Percentiles rank a stretch among this genome's conserved stretches.
Conservation (phyloP, 1,140 invertebrate species). For the Tetramorium alpestre region DNA sequence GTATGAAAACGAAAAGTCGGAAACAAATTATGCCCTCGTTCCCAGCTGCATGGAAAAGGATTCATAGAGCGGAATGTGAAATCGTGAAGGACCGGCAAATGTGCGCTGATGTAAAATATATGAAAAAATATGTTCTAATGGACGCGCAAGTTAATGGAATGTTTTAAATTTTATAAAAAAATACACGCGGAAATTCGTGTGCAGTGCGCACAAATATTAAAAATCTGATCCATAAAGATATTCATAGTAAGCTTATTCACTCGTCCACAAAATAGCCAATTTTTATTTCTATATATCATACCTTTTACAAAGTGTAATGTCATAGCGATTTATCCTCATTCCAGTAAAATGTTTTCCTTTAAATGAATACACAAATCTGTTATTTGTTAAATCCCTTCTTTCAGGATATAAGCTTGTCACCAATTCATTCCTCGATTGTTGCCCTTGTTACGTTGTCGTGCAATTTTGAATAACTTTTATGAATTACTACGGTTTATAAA, state of each 20-base stretch:
- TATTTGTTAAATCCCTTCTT: background rate
- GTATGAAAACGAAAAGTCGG: conserved; percentile 48
- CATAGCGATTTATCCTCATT: conserved; percentile 7
- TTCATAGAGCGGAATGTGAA: conserved; percentile 5
- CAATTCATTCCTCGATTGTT: background rate
- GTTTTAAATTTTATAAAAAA: conserved; percentile 29
- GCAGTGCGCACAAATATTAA: background rate
- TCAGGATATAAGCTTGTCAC: background rate
- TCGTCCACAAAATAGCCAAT: background rate
- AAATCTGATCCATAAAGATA: conserved; percentile 4
- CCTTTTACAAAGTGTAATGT: background rate
- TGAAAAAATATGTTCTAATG: conserved; percentile 34
- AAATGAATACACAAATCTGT: conserved; percentile 14
- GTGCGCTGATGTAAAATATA: background rate
- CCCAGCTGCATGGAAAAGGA: background rate
- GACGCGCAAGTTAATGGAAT: conserved; percentile 38
- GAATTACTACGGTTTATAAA: conserved; percentile 32
- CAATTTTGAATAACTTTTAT: conserved; percentile 39
- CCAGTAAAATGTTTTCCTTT: conserved; percentile 10
- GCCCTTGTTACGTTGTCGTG: background rate
- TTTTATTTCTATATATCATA: background rate
- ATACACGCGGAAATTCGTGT: background rate
- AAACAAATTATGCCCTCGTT: conserved; percentile 55
- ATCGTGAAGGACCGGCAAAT: conserved; percentile 5
- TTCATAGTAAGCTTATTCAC: background rate